These are phyloP conservation scores for Calcarius ornatus DNA, from an alignment of 2,113 vertebrate species.

Conservation along the genomic window DNA sequence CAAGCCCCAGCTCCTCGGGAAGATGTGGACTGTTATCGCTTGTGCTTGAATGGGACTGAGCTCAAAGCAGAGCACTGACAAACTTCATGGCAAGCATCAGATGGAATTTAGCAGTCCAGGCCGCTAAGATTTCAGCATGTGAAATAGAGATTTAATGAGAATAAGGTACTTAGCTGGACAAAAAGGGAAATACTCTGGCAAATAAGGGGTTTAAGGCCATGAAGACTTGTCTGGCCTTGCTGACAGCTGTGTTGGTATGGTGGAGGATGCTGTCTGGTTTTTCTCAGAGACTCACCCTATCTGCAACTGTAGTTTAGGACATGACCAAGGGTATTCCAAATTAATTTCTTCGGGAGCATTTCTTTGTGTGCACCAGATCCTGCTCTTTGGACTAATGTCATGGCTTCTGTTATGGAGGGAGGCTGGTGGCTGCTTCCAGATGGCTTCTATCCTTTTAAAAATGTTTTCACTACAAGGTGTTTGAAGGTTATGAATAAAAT, in stretches of 20 bases:
- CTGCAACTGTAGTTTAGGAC: neutral
- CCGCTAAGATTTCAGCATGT: neutral
- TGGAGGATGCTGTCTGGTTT: neutral
- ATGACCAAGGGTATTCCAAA: neutral
- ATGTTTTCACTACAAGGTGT: neutral
- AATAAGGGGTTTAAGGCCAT: neutral
- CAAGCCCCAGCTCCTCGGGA: conserved; percentile 30
- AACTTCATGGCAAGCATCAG: neutral
- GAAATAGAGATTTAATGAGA: neutral
- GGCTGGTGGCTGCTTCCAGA: neutral
- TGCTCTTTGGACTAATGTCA: neutral
- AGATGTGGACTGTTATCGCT: neutral
- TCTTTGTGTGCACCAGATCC: neutral
- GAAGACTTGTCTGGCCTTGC: neutral
- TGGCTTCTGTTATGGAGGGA: neutral
- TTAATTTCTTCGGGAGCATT: neutral
- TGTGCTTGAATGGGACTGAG: neutral
- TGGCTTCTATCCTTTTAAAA: neutral
- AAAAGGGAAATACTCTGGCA: neutral
- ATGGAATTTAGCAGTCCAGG: neutral
- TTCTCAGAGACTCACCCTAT: neutral
- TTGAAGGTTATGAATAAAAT: neutral
- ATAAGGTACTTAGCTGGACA: neutral
- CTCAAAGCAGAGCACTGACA: neutral
- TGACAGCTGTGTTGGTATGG: neutral